Conservation (phyloP, 2,113 vertebrate genomes). For the Sinocyclocheilus maitianheensis region DNA sequence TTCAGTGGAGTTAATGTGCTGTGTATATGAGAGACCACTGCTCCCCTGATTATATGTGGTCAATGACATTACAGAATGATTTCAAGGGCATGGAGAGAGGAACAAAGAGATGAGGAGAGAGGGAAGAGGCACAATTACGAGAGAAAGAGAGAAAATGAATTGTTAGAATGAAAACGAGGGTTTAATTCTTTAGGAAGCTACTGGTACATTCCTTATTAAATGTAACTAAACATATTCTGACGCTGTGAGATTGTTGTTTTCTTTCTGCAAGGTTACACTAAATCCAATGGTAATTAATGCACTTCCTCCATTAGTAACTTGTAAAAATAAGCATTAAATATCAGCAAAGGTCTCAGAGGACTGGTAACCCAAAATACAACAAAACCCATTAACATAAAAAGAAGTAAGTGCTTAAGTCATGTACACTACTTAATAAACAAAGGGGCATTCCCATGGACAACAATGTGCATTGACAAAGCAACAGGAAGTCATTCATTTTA, state of each 20-base stretch:
- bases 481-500: background rate
- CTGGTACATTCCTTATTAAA: background rate
- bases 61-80: constrained; percentile 9
- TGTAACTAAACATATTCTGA: background rate
- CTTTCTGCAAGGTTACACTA: background rate
- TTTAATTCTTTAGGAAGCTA: background rate
- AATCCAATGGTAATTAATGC: background rate
- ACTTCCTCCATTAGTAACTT: background rate
- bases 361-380: background rate
- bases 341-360: background rate
- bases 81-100: constrained; percentile 28
- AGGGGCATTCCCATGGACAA: background rate
- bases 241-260: background rate
- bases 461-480: background rate
- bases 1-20: constrained; percentile 38
- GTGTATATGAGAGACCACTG: constrained; percentile 19
- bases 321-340: background rate
- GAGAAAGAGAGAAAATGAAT: background rate
- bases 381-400: background rate
- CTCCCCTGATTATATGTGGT: constrained; percentile 23
- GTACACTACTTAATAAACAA: background rate
- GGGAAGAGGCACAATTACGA: background rate
- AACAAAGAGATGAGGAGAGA: background rate
- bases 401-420: background rate
- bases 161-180: background rate